A percentile compares a stretch with the other conserved stretches of the same genome.
Conservation (phyloP, 2,888 invertebrate species). For the Xylota segnis region DNA sequence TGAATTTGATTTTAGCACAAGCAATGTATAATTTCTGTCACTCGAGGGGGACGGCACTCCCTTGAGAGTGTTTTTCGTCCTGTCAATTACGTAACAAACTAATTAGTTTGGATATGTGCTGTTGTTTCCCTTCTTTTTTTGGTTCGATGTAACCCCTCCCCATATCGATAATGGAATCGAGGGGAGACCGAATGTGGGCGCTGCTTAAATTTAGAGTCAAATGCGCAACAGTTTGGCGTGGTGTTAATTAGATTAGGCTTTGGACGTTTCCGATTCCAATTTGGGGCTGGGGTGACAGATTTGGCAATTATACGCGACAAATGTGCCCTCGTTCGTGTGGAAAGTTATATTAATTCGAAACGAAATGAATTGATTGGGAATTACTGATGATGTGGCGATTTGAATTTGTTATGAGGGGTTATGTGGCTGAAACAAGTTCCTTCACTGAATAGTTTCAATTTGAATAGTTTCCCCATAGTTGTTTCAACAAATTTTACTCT, state of each 20-base stretch:
- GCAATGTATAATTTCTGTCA: neutral
- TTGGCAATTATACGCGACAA: neutral
- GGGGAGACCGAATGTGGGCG: neutral
- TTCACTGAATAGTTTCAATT: neutral
- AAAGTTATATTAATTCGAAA: constrained; percentile 1
- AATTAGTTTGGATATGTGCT: constrained; percentile 26
- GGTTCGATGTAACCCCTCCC: neutral
- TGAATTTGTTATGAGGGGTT: neutral
- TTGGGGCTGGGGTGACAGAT: neutral
- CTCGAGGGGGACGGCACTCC: neutral
- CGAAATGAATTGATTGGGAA: neutral
- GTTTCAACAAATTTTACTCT: no score
- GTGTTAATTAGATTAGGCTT: constrained; percentile 41
- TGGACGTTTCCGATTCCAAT: constrained; percentile 24
- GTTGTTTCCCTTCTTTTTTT: neutral
- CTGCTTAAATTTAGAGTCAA: constrained; percentile 21
- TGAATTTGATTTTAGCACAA: constrained; percentile 23
- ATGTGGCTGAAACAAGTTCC: neutral
- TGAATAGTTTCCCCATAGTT: no score
- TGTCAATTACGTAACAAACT: constrained; percentile 32
- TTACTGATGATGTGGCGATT: neutral
- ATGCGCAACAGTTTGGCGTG: constrained; percentile 32
- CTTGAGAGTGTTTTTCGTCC: constrained; percentile 11
- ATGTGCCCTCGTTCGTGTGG: constrained; percentile 1
- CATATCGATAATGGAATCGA: constrained; percentile 10